These are phyloP conservation scores for Nycticebus coucang DNA, from an alignment of 2,113 vertebrate genomes.

Conservation along the genomic window DNA sequence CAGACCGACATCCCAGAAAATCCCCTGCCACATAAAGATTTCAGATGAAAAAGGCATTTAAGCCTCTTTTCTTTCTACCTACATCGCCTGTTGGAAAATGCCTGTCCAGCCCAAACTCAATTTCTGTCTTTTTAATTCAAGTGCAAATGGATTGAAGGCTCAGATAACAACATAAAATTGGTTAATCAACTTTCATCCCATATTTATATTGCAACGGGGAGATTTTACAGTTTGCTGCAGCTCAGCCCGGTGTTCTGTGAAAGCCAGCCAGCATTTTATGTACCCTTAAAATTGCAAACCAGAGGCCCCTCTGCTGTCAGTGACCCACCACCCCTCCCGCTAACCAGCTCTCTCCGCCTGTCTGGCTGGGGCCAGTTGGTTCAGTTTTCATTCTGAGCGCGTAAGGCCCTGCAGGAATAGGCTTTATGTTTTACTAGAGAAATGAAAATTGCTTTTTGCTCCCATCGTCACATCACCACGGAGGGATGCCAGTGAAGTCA, in stretches of 20 bases:
- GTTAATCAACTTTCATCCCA: slow-evolving; percentile 85
- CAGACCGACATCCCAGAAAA: not conserved
- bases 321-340: slow-evolving; percentile 64
- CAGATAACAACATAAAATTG: slow-evolving; percentile 83
- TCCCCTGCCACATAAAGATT: not conserved
- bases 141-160: slow-evolving; percentile 82
- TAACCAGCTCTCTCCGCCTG: slow-evolving; percentile 66
- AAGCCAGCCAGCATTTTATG: slow-evolving; percentile 82
- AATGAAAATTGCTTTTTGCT: slow-evolving; percentile 70
- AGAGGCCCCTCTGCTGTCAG: slow-evolving; percentile 68
- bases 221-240: slow-evolving; percentile 81
- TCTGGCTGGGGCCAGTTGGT: not conserved
- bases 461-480: slow-evolving; percentile 14
- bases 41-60: slow-evolving; percentile 17
- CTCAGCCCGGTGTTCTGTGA: slow-evolving; percentile 67
- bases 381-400: slow-evolving; percentile 63
- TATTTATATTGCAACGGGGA: slow-evolving; percentile 84
- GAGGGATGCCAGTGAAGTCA: slow-evolving; percentile 59
- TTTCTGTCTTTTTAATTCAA: slow-evolving; percentile 79
- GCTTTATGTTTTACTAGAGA: slow-evolving; percentile 71
- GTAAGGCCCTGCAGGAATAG: slow-evolving; percentile 49
- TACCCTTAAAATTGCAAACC: slow-evolving; percentile 80
- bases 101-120: slow-evolving; percentile 49
- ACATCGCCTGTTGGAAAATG: not conserved
- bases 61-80: slow-evolving; percentile 39